A percentile compares a stretch with the other conserved stretches of the same genome.
These are phyloP conservation scores for Eupithecia vulgata DNA, from an alignment of 2,888 invertebrate genomes.

Conservation along the genomic window DNA sequence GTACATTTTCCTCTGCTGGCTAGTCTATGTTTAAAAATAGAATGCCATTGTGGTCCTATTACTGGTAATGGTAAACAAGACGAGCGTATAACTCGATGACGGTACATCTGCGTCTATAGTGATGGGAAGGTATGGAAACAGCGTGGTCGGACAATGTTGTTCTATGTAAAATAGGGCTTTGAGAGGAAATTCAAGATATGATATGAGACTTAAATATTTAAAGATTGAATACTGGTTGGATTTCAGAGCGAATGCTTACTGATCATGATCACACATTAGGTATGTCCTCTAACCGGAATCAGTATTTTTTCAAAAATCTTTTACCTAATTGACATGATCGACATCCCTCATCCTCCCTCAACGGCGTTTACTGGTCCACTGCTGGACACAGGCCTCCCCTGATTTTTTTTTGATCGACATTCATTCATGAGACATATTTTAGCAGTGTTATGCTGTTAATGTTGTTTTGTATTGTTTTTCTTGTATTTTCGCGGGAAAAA, in stretches of 20 bases:
- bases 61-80: constrained; percentile 35
- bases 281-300: background rate
- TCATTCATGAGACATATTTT: too few species aligned
- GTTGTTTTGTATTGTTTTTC: too few species aligned
- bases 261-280: too few species aligned
- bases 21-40: constrained; percentile 12
- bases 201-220: background rate
- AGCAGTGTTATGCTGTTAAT: too few species aligned
- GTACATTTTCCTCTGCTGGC: constrained; percentile 2
- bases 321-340: too few species aligned
- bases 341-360: too few species aligned
- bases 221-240: background rate
- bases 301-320: background rate
- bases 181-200: background rate
- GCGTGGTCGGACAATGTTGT: background rate
- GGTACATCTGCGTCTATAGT: constrained; percentile 35
- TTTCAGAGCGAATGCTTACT: background rate
- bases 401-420: too few species aligned
- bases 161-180: background rate
- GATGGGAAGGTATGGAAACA: background rate
- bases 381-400: too few species aligned
- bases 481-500: background rate
- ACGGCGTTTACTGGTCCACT: too few species aligned
- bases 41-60: constrained; percentile 23
- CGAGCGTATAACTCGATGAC: constrained; percentile 36